A percentile compares a stretch with the other conserved stretches of the same genome.
Conservation (phyloP, 2,113 vertebrate genomes). For the Pedionomus torquatus region DNA sequence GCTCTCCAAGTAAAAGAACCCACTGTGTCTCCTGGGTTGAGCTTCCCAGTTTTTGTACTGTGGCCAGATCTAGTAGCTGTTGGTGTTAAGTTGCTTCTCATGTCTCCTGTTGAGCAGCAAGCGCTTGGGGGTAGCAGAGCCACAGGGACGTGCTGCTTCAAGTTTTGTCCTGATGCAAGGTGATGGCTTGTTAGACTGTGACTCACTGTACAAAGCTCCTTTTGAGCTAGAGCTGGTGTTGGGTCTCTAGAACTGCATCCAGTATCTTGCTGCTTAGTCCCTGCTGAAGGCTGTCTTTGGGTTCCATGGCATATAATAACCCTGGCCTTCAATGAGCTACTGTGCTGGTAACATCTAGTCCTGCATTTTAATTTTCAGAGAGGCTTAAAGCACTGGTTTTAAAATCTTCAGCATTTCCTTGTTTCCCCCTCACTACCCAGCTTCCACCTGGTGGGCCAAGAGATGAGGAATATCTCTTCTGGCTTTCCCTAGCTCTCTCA, state of each 20-base stretch:
- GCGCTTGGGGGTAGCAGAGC: not conserved
- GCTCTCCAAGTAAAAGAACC: accelerated
- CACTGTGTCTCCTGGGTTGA: accelerated
- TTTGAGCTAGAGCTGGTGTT: not conserved
- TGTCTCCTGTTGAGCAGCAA: not conserved
- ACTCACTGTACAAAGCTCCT: not conserved
- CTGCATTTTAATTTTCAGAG: not conserved
- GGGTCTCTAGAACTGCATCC: not conserved
- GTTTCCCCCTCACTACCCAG: not conserved
- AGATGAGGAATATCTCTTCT: not conserved
- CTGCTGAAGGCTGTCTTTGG: not conserved
- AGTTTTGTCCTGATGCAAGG: not conserved
- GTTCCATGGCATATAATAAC: not conserved
- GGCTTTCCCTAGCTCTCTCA: not conserved
- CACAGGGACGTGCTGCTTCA: accelerated
- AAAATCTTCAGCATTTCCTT: not conserved
- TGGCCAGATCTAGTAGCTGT: not conserved
- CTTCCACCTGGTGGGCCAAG: not conserved
- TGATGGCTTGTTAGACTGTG: not conserved
- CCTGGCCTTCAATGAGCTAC: not conserved
- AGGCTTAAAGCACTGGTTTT: not conserved
- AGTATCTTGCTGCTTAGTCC: not conserved
- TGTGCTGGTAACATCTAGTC: not conserved
- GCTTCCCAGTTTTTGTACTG: not conserved
- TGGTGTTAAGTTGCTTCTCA: not conserved